phyloP scores from a whole-genome alignment of 53 echinoderm and acorn worm genomes.

The Paracentrotus lividus region DNA sequence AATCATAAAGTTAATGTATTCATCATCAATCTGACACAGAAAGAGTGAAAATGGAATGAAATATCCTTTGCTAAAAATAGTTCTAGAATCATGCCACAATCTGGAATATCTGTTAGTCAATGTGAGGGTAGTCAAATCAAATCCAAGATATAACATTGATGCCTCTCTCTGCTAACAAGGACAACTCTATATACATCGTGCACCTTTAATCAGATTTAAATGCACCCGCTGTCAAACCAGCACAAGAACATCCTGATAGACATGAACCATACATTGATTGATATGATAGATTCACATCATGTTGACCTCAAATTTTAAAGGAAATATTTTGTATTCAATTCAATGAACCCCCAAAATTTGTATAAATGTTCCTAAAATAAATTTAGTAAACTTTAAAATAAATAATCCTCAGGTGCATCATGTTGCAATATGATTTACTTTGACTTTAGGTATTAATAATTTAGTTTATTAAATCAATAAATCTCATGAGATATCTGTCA shows the following conservation, averaged over 20 bases:
- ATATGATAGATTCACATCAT: background rate
- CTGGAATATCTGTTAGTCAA: conserved; percentile 27
- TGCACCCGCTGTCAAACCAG: background rate
- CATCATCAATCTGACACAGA: background rate
- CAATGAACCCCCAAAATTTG: no score
- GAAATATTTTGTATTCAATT: no score
- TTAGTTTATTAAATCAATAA: no score
- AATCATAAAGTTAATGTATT: no score
- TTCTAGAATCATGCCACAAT: background rate
- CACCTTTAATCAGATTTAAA: background rate
- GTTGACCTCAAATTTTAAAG: background rate
- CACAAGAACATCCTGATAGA: background rate
- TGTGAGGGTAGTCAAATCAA: conserved; percentile 15
- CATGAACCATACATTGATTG: background rate
- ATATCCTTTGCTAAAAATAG: conserved; percentile 32
- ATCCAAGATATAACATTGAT: background rate
- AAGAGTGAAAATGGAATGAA: conserved; percentile 22
- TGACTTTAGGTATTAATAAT: no score
- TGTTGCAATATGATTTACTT: no score
- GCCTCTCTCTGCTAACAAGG: background rate
- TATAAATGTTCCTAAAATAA: no score
- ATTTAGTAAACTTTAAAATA: no score
- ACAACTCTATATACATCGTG: background rate
- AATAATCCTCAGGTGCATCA: no score
- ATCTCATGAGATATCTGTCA: no score